Percentiles rank a stretch among this genome's conserved stretches.
Conservation (phyloP, 1,140 invertebrate species). For the Sesamia nonagrioides region DNA sequence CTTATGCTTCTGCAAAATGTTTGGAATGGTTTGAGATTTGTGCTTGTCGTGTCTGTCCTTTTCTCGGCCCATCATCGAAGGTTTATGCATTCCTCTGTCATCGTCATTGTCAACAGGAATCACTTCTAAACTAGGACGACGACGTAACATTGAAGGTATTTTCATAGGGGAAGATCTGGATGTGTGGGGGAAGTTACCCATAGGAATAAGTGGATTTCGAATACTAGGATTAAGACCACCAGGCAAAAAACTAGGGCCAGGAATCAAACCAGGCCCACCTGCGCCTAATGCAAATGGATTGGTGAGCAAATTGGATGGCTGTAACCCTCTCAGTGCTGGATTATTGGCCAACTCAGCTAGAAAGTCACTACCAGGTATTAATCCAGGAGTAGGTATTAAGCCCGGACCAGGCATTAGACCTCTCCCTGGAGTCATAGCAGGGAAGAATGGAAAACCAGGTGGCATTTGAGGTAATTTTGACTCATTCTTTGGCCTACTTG, state of each 20-base stretch:
- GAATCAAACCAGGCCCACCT: conserved; percentile 77
- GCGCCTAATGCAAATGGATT: conserved; percentile 86
- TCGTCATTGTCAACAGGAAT: conserved; percentile 85
- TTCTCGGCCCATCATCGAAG: conserved; percentile 73
- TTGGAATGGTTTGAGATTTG: conserved; percentile 85
- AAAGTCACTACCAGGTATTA: conserved; percentile 83
- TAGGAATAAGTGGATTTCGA: conserved; percentile 78
- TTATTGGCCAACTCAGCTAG: conserved; percentile 80
- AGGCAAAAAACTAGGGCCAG: conserved; percentile 87
- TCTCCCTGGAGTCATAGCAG: conserved; percentile 85
- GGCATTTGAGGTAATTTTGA: conserved; percentile 87
- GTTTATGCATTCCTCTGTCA: conserved; percentile 79
- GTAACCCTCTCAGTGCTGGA: conserved; percentile 78
- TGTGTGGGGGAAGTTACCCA: conserved; percentile 86
- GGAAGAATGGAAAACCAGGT: conserved; percentile 86
- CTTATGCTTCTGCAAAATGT: conserved; percentile 85
- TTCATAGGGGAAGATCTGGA: conserved; percentile 86
- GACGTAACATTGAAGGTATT: conserved; percentile 82
- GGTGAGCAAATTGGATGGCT: conserved; percentile 75
- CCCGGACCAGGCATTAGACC: conserved; percentile 89
- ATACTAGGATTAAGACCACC: conserved; percentile 79
- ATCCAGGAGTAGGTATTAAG: conserved; percentile 89
- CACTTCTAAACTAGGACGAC: conserved; percentile 86
- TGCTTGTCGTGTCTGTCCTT: conserved; percentile 84
- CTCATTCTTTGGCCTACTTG: conserved; percentile 90